Percentiles rank a stretch among this genome's conserved stretches.
Conservation (phyloP, 2,113 vertebrate genomes). For the Gymnobelideus leadbeateri region DNA sequence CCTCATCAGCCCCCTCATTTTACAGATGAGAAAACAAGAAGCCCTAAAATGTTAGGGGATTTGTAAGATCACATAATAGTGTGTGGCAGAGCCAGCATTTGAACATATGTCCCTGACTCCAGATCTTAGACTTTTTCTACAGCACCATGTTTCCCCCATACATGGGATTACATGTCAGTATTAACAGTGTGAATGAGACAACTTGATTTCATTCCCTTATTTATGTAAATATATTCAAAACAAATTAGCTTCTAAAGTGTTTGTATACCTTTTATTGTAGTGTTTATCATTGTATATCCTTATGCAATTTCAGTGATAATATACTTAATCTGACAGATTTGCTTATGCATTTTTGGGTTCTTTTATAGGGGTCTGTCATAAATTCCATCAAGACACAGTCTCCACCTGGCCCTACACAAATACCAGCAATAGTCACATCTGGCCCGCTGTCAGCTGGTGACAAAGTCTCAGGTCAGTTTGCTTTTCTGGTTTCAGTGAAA, state of each 20-base stretch:
- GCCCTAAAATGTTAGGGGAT: not conserved
- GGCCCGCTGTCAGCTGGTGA: slow-evolving; percentile 63
- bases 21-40: not conserved
- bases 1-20: not conserved
- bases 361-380: slow-evolving; percentile 75
- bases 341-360: slow-evolving; percentile 37
- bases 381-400: slow-evolving; percentile 75
- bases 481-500: slow-evolving; percentile 3
- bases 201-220: not conserved
- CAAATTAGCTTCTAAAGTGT: not conserved
- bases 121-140: not conserved
- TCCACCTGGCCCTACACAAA: slow-evolving; percentile 62
- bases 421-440: slow-evolving; percentile 47
- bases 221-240: not conserved
- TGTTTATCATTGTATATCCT: slow-evolving; percentile 8
- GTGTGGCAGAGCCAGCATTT: not conserved
- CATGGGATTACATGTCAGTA: not conserved
- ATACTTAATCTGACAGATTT: slow-evolving; percentile 24
- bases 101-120: not conserved
- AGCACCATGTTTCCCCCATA: not conserved
- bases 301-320: not conserved
- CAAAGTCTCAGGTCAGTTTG: slow-evolving; percentile 82
- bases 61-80: not conserved
- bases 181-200: not conserved
- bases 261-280: slow-evolving; percentile 10